Evolutionary conservation across 2,113 vertebrate genomes (phyloP).

Genomic region (Microtus montanus): DNA sequence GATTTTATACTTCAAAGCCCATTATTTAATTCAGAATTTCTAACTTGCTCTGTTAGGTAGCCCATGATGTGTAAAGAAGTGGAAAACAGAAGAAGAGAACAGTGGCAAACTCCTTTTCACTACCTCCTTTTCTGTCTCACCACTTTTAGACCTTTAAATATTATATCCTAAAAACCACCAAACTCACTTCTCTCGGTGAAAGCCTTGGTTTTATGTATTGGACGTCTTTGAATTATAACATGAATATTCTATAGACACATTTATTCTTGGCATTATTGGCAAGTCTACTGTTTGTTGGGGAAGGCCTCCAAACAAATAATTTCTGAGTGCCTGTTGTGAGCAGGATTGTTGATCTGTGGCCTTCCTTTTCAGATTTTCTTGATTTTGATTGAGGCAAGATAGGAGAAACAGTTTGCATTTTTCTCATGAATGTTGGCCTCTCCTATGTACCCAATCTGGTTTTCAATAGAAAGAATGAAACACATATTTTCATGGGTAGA

Average conservation of each 20-base stretch:
- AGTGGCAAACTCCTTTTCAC: background rate
- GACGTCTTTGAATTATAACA: background rate
- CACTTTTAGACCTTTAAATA: background rate
- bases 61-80: background rate
- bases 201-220: background rate
- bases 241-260: background rate
- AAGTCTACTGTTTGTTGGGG: background rate
- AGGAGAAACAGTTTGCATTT: background rate
- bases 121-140: background rate
- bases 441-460: background rate
- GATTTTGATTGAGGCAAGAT: background rate
- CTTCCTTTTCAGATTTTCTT: background rate
- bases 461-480: background rate
- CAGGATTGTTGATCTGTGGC: background rate
- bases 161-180: background rate
- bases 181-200: background rate
- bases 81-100: background rate
- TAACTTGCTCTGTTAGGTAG: background rate
- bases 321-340: background rate
- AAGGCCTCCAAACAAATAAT: background rate
- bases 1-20: background rate
- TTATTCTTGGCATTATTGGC: background rate
- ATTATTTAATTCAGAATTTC: slow-evolving; percentile 7
- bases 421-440: background rate
- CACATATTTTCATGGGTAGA: background rate